Conservation (phyloP, 2,113 vertebrate genomes). For the Gnathonemus echidnorhynchus region DNA sequence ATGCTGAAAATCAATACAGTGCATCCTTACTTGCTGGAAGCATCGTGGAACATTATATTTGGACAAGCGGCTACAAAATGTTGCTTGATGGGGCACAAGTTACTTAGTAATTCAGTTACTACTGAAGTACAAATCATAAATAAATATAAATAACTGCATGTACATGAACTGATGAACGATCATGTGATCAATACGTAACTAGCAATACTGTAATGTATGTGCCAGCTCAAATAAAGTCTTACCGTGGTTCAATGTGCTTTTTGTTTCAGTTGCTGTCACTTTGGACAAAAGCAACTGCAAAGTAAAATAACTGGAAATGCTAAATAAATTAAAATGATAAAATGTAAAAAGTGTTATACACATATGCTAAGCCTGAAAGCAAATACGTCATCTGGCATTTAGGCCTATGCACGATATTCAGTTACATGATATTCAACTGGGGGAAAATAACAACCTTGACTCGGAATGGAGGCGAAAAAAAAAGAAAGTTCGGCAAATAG, state of each 20-base stretch:
- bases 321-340: background rate
- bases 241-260: background rate
- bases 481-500: slow-evolving; percentile 3
- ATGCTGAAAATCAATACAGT: background rate
- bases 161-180: background rate
- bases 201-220: background rate
- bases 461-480: slow-evolving; percentile 1
- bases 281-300: background rate
- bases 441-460: background rate
- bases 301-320: background rate
- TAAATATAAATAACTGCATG: background rate
- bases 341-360: background rate
- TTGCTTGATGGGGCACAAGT: background rate
- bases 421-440: background rate
- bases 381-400: background rate
- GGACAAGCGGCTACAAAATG: background rate
- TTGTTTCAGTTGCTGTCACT: background rate
- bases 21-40: background rate
- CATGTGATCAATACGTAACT: background rate
- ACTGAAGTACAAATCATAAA: background rate
- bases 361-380: background rate
- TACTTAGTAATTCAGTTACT: background rate
- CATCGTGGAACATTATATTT: background rate
- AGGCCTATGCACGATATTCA: background rate
- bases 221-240: background rate